Conservation (phyloP, 1,140 invertebrate genomes). For the Acromyrmex echinatior region DNA sequence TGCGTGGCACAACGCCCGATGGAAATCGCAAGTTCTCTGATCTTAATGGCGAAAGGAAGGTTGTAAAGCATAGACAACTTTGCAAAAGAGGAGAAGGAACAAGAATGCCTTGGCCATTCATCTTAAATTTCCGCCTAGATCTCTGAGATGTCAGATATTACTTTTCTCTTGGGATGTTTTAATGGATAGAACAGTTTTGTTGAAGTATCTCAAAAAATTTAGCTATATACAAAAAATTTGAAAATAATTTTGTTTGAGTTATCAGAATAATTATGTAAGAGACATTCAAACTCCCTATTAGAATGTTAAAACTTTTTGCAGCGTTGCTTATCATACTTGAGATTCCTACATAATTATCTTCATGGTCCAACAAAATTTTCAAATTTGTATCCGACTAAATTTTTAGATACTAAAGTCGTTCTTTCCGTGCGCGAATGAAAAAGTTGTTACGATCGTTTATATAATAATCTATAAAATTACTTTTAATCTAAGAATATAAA, state of each 20-base stretch:
- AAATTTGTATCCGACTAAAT: no score
- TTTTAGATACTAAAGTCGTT: no score
- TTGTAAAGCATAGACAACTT: slow-evolving; percentile 41
- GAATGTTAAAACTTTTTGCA: no score
- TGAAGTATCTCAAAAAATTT: no score
- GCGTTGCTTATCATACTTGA: no score
- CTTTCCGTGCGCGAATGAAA: not conserved
- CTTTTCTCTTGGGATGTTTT: not conserved
- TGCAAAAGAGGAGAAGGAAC: slow-evolving; percentile 5
- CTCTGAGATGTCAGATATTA: slow-evolving; percentile 18
- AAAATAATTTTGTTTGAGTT: no score
- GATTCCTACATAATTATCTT: no score
- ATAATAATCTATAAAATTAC: not conserved
- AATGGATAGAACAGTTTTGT: no score
- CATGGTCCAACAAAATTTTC: no score
- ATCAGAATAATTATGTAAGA: no score
- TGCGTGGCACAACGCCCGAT: slow-evolving; percentile 34
- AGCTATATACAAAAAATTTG: no score
- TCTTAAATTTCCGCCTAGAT: slow-evolving; percentile 37
- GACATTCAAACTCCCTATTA: no score
- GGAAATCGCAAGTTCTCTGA: slow-evolving; percentile 55
- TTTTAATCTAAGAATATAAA: not conserved
- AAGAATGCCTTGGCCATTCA: slow-evolving; percentile 5
- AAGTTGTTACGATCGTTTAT: not conserved
- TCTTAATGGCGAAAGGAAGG: slow-evolving; percentile 52